Conservation (phyloP, 2,113 vertebrate genomes). For the Leptodactylus fuscus region DNA sequence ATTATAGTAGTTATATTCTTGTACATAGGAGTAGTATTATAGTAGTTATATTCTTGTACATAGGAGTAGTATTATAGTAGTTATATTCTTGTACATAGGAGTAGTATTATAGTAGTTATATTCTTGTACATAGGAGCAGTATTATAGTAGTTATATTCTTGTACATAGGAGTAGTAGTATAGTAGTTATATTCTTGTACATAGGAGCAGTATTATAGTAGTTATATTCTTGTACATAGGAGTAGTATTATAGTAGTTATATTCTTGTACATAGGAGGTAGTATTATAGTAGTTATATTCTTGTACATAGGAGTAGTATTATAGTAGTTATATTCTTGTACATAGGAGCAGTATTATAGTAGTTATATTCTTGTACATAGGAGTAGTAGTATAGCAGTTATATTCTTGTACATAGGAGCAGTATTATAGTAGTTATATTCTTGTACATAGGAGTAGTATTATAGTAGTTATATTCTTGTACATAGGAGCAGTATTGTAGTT, state of each 20-base stretch:
- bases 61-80: not conserved
- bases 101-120: not conserved
- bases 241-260: not conserved
- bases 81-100: not conserved
- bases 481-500: slow-evolving; percentile 9
- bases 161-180: not conserved
- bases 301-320: not conserved
- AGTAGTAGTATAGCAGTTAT: slow-evolving; percentile 2
- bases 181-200: slow-evolving; percentile 3
- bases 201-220: not conserved
- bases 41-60: not conserved
- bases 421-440: slow-evolving; percentile 17
- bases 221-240: not conserved
- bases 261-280: not conserved
- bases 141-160: slow-evolving; percentile 15
- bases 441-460: not conserved
- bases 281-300: slow-evolving; percentile 17
- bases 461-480: not conserved
- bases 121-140: not conserved
- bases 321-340: slow-evolving; percentile 18
- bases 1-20: slow-evolving; percentile 1
- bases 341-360: slow-evolving; percentile 13
- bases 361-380: slow-evolving; percentile 13
- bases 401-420: slow-evolving; percentile 3
- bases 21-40: not conserved